Percentiles rank a stretch among this genome's conserved stretches.
Conservation (phyloP, 1,140 invertebrate genomes). For the Bombus turneri region DNA sequence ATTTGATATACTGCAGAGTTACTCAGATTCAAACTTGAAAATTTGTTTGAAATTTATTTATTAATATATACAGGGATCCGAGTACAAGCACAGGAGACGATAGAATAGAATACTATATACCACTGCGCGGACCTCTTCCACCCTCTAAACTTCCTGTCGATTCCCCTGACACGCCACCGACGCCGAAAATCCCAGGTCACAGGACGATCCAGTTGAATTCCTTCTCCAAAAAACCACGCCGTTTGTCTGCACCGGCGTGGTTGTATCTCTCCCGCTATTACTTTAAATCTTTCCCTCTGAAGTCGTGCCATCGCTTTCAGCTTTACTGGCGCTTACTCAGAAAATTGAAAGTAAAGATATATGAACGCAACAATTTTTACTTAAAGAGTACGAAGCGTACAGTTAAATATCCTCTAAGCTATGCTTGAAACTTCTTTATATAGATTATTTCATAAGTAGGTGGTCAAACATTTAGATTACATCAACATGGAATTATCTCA, state of each 20-base stretch:
- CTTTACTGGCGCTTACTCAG: conserved; percentile 8
- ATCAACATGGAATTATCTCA: too few species aligned
- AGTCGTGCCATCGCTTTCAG: conserved; percentile 15
- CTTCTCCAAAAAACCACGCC: conserved; percentile 35
- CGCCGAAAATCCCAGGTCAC: conserved; percentile 19
- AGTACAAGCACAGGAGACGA: background rate
- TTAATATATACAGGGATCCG: background rate
- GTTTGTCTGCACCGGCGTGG: conserved; percentile 13
- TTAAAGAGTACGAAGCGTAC: background rate
- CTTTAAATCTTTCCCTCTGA: conserved; percentile 15
- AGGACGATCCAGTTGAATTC: conserved; percentile 46
- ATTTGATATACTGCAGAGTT: background rate
- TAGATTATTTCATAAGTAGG: background rate
- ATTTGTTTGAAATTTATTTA: background rate
- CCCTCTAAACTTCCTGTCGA: conserved; percentile 58
- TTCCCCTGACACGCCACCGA: conserved; percentile 49
- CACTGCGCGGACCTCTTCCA: conserved; percentile 57
- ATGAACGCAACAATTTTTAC: background rate
- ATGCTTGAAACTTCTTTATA: background rate
- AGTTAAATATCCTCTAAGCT: too few species aligned
- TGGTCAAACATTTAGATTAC: background rate
- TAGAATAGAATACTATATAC: conserved; percentile 53
- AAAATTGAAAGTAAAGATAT: background rate
- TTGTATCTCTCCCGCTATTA: conserved; percentile 15
- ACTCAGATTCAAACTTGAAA: background rate